phyloP scores from a whole-genome alignment of 2,797 vertebrate genomes.

The Dryobates pubescens region DNA sequence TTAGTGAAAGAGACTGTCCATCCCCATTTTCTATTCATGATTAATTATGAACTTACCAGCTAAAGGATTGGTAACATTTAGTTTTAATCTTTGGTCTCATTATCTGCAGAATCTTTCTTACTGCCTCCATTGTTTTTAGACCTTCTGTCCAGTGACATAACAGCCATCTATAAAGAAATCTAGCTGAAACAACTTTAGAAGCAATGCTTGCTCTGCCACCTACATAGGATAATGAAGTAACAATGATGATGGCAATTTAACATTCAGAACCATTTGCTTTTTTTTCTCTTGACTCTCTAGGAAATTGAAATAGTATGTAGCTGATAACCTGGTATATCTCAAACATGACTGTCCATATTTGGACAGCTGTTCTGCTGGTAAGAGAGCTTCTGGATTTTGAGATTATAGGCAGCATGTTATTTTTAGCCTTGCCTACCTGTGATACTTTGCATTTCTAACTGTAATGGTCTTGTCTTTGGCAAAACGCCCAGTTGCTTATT shows the following conservation, averaged over 20 bases:
- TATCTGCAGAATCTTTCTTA: neutral
- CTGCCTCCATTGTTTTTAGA: neutral
- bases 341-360: neutral
- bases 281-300: neutral
- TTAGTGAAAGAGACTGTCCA: neutral
- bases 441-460: neutral
- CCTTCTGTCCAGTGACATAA: neutral
- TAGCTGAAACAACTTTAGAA: conserved; percentile 13
- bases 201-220: neutral
- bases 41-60: neutral
- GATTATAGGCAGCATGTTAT: neutral
- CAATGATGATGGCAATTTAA: neutral
- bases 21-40: neutral
- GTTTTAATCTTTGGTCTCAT: neutral
- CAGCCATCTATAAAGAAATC: neutral
- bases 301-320: neutral
- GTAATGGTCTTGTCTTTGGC: neutral
- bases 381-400: neutral
- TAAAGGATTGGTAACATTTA: neutral
- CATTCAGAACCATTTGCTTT: neutral
- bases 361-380: neutral
- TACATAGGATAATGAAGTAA: neutral
- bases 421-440: neutral
- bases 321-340: neutral
- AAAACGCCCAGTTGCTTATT: neutral